phyloP scores from a whole-genome alignment of 1,140 invertebrate species.

The Drosophila ananassae region DNA sequence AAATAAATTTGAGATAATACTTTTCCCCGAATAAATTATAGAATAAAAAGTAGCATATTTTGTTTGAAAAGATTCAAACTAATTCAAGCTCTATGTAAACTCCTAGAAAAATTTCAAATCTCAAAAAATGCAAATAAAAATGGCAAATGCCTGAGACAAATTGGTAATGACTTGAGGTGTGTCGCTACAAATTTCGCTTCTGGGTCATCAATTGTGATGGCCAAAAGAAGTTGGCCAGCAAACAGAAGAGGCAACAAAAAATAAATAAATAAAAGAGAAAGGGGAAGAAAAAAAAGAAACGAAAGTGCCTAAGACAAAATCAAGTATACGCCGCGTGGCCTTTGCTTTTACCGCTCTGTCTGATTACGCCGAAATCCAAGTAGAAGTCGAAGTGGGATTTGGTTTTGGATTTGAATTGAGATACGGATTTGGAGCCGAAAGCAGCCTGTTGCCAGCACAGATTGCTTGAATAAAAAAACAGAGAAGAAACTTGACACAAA shows the following conservation, averaged over 20 bases:
- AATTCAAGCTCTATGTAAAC: too few relatives aligned
- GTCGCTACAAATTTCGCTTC: conserved; percentile 1
- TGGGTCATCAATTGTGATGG: not conserved
- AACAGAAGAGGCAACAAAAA: not conserved
- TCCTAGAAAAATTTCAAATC: not conserved
- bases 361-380: conserved; percentile 16
- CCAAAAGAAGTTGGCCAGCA: not conserved
- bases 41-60: too few relatives aligned
- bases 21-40: too few relatives aligned
- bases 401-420: conserved; percentile 1
- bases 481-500: conserved; percentile 18
- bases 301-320: conserved; percentile 5
- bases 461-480: conserved; percentile 5
- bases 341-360: conserved; percentile 1
- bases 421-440: not conserved
- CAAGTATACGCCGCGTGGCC: conserved; percentile 34
- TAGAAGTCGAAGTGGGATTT: conserved; percentile 5
- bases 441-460: conserved; percentile 5
- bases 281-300: not conserved
- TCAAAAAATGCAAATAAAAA: not conserved
- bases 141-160: not conserved
- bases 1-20: too few relatives aligned
- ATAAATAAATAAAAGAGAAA: not conserved
- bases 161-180: not conserved
- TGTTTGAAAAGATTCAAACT: too few relatives aligned